phyloP scores from a whole-genome alignment of 2,888 invertebrate species.

The Limnephilus rhombicus region DNA sequence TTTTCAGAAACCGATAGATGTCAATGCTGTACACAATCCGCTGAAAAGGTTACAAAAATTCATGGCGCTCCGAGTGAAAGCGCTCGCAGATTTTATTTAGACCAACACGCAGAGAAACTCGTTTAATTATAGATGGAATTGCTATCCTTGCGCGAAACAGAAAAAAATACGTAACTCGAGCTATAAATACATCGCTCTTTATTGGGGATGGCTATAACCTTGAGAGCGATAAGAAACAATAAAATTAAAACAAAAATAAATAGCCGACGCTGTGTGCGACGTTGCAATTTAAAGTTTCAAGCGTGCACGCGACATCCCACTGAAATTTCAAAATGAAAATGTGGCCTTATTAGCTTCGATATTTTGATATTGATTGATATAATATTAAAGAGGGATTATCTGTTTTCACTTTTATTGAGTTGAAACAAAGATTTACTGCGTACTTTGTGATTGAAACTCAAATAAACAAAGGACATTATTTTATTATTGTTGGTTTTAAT shows the following conservation, averaged over 20 bases:
- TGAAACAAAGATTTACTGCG: background rate
- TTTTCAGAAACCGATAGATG: constrained; percentile 51
- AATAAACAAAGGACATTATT: constrained; percentile 5
- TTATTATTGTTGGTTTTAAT: background rate
- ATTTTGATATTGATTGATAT: background rate
- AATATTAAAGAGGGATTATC: background rate
- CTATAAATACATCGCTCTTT: constrained; percentile 5
- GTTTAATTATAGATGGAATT: background rate
- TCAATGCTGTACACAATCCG: constrained; percentile 44
- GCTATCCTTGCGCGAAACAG: background rate
- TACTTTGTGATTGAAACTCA: background rate
- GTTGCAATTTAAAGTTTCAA: constrained; percentile 46
- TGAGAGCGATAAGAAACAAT: constrained; percentile 28
- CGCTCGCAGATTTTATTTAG: constrained; percentile 23
- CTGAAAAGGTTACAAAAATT: constrained; percentile 44
- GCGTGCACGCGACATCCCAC: background rate
- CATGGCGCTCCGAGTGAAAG: constrained; percentile 37
- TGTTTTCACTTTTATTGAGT: background rate
- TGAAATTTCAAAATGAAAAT: constrained; percentile 1
- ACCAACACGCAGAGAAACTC: constrained; percentile 19
- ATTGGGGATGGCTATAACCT: constrained; percentile 49
- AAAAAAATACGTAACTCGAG: background rate
- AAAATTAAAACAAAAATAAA: constrained; percentile 48
- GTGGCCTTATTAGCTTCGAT: background rate
- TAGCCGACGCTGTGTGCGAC: constrained; percentile 42